These are phyloP conservation scores for Lipophrys pholis DNA, from an alignment of 2,113 vertebrate species.

Conservation along the genomic window DNA sequence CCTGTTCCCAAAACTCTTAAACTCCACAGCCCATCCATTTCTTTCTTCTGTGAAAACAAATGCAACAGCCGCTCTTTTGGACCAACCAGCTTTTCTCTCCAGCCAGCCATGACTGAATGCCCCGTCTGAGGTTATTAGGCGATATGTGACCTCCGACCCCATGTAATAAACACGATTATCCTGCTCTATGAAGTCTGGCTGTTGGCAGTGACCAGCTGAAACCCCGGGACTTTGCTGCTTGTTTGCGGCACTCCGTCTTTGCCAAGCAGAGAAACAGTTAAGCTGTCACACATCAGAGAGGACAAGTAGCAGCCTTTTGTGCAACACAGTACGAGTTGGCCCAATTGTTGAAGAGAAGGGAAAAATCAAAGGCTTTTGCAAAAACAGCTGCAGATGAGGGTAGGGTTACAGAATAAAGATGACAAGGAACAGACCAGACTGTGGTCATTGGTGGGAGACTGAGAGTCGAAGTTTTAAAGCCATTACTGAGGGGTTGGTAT, in stretches of 20 bases:
- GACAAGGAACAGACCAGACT: slow-evolving; percentile 79
- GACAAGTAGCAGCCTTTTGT: slow-evolving; percentile 70
- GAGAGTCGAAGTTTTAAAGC: slow-evolving; percentile 66
- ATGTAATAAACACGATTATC: slow-evolving; percentile 81
- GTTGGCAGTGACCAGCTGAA: slow-evolving; percentile 72
- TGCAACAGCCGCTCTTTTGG: slow-evolving; percentile 56
- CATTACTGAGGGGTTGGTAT: slow-evolving; percentile 61
- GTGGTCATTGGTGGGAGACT: slow-evolving; percentile 75
- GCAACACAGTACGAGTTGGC: slow-evolving; percentile 71
- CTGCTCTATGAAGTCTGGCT: slow-evolving; percentile 72
- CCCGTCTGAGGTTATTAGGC: slow-evolving; percentile 71
- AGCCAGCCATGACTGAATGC: slow-evolving; percentile 56
- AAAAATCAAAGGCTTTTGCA: slow-evolving; percentile 72
- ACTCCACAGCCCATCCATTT: slow-evolving; percentile 32
- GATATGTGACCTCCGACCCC: slow-evolving; percentile 72
- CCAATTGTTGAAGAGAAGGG: slow-evolving; percentile 70
- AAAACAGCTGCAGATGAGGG: slow-evolving; percentile 81
- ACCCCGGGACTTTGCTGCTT: slow-evolving; percentile 76
- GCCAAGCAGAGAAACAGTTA: slow-evolving; percentile 78
- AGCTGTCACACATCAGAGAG: slow-evolving; percentile 81
- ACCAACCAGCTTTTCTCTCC: slow-evolving; percentile 53
- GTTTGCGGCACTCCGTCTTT: slow-evolving; percentile 70
- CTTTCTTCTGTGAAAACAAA: slow-evolving; percentile 45
- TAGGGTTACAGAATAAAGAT: slow-evolving; percentile 76
- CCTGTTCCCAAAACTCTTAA: slow-evolving; percentile 60